Evolutionary conservation across 2,888 invertebrate genomes (phyloP), one percentile per base, ranked within the genome.

Genomic region (Drosophila fungiperda): DNA sequence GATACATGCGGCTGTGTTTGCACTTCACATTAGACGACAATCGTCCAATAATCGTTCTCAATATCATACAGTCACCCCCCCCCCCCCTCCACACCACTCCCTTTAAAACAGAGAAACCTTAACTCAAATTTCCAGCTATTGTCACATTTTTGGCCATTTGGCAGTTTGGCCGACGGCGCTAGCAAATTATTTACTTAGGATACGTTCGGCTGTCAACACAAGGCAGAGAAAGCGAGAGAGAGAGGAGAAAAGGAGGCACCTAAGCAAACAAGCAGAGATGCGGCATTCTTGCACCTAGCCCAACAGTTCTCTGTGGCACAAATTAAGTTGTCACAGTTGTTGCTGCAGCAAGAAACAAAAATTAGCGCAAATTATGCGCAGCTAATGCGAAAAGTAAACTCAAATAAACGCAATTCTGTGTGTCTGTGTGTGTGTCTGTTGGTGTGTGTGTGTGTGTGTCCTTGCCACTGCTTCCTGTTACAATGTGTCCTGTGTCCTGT

Each of bases 1-100:
- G 65, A 68, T 58, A 62, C 53, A 58, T 63, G 68, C 89, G 92
- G 92, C 92, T 92, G 92, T 92, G 77, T 92, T 92, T 92, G 78
- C 90, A 64, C 40, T 83, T 80, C 65, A 83, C 86, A 91, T 92
- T 91, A 92, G 80, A 42, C 69, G 82, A 82, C 72, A 69, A 73
- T 81, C 66, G 61, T 45, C 48, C 38, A 61, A 57, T 65, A 71
- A 75, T 77, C 78, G 74, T 75, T 78, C 78, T 68, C 36, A 29
- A 70, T 36, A 50, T 42, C 26, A 26, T 26, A 0, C 5, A 26
- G 5, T 26, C 0, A 0, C 26, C 5, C 5, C 29, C 29, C 6
- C 26, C 26, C 26, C 26, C 4, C 26, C 26, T 0, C n/a, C 29
- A 32, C 3, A 5, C 48, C 33, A 38, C 5, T 5, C 26, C 5